These are phyloP conservation scores for Rhabdomys dilectus DNA, from an alignment of 2,113 vertebrate genomes.

Conservation along the genomic window DNA sequence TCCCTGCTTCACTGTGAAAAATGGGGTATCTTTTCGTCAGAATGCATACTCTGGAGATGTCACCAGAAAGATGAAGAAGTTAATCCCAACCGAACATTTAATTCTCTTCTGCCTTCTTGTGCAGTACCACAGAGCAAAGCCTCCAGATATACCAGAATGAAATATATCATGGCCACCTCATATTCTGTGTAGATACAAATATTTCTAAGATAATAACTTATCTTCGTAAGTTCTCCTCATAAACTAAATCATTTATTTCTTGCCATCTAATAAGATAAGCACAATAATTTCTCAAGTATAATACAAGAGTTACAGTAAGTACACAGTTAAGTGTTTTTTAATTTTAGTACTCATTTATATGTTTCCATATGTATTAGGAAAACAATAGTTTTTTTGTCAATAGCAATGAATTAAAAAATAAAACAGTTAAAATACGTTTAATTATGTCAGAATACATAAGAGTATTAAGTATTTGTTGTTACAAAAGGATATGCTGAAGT, in stretches of 20 bases:
- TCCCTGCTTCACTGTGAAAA: neutral
- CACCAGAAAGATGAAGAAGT: neutral
- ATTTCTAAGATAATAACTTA: neutral
- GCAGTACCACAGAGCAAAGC: neutral
- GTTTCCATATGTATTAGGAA: neutral
- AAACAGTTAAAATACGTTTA: neutral
- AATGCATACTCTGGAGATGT: too few relatives aligned
- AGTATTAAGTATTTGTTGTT: neutral
- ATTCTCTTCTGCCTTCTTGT: rapidly evolving
- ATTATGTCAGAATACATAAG: neutral
- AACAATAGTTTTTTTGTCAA: conserved; percentile 2
- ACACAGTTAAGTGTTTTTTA: neutral
- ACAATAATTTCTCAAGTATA: neutral
- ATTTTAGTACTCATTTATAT: neutral
- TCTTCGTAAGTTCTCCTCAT: neutral
- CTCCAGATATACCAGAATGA: neutral
- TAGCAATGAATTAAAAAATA: neutral
- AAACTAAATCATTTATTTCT: neutral
- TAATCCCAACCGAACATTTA: too few relatives aligned
- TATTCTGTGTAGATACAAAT: neutral
- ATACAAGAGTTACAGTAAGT: neutral
- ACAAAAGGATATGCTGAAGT: neutral
- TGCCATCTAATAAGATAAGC: neutral
- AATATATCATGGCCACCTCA: rapidly evolving
- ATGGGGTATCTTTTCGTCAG: neutral